Evolutionary conservation across 37 sponge, comb jelly and placozoan genomes (phyloP).

Genomic region (Cladorhizidae sp.): DNA sequence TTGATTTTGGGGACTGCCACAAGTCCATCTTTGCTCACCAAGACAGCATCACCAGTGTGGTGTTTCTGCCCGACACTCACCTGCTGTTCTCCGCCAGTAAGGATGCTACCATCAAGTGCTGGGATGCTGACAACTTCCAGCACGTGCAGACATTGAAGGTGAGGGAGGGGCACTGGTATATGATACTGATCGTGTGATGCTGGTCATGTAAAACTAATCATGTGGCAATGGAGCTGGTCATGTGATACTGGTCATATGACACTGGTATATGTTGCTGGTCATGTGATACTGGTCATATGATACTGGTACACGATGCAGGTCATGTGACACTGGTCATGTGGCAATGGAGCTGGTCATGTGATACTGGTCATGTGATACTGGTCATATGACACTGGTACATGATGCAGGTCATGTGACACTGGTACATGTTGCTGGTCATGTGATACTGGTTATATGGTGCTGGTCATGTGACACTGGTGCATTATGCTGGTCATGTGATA

Average conservation of each 20-base stretch:
- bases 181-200: neutral
- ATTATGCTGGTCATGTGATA: too few species aligned
- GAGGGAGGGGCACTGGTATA: too few species aligned
- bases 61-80: constrained; percentile 93
- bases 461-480: too few species aligned
- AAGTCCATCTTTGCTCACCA: constrained; percentile 97
- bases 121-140: constrained; percentile 96
- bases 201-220: neutral
- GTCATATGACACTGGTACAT: too few species aligned
- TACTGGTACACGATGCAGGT: too few species aligned
- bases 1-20: constrained; percentile 98
- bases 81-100: constrained; percentile 92
- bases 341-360: too few species aligned
- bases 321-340: too few species aligned
- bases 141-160: constrained; percentile 85
- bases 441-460: too few species aligned
- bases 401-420: too few species aligned
- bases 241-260: neutral
- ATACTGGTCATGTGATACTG: neutral
- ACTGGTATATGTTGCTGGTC: neutral
- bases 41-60: constrained; percentile 83
- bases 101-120: constrained; percentile 88
- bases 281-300: too few species aligned
- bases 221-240: neutral
- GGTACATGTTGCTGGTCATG: too few species aligned